phyloP scores from a whole-genome alignment of 1,140 invertebrate species.

The Mycetomoellerius zeteki region DNA sequence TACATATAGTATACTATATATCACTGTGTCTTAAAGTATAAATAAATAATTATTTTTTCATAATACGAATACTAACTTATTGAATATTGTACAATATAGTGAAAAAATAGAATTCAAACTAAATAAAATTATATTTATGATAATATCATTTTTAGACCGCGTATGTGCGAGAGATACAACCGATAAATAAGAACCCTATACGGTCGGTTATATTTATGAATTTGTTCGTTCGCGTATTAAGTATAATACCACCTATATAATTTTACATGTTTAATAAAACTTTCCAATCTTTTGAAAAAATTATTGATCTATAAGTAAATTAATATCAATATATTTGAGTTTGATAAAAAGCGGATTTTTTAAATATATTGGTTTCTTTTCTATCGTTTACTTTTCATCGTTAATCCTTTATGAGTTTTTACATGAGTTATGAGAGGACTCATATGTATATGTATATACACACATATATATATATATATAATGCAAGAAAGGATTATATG shows the following conservation, averaged over 20 bases:
- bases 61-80: background rate
- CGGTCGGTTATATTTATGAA: background rate
- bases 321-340: background rate
- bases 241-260: background rate
- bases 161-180: too few species aligned
- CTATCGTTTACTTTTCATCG: too few species aligned
- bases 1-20: too few species aligned
- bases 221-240: background rate
- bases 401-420: background rate
- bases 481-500: background rate
- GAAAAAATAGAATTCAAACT: background rate
- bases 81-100: background rate
- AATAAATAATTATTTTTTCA: background rate
- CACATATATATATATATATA: background rate
- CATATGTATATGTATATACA: background rate
- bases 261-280: background rate
- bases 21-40: background rate
- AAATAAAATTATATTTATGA: constrained; percentile 2
- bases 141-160: too few species aligned
- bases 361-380: background rate
- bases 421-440: background rate
- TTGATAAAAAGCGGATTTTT: background rate
- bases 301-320: background rate
- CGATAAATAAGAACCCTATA: too few species aligned
- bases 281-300: background rate